Evolutionary conservation across 2,113 vertebrate species (phyloP).

Genomic region (Cichladusa arquata): DNA sequence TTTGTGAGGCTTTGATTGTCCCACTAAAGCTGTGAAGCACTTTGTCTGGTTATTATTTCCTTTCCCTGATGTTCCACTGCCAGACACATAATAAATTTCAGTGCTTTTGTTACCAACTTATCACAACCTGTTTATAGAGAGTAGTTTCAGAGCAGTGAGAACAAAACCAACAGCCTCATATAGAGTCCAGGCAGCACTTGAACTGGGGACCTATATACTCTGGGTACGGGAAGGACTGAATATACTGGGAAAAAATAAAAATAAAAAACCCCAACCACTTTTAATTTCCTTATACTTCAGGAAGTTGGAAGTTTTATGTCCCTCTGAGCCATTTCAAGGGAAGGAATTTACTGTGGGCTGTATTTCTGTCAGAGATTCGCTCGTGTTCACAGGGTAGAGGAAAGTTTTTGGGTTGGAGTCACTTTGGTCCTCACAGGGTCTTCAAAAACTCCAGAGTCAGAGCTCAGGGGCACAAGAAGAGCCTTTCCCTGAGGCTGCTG

Average conservation of each 20-base stretch:
- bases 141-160: constrained; percentile 2
- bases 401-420: neutral
- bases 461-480: neutral
- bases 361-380: neutral
- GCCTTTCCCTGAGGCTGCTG: neutral
- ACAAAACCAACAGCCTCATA: constrained; percentile 29
- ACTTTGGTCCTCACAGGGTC: neutral
- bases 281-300: neutral
- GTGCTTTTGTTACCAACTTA: constrained; percentile 45
- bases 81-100: constrained; percentile 42
- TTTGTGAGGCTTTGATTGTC: constrained; percentile 58
- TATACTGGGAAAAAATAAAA: neutral
- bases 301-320: neutral
- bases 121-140: constrained; percentile 37
- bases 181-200: neutral
- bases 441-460: neutral
- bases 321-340: neutral
- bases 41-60: constrained; percentile 56
- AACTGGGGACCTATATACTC: neutral
- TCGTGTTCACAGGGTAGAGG: neutral
- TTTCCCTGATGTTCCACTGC: constrained; percentile 25
- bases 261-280: neutral
- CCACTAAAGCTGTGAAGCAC: constrained; percentile 46
- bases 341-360: neutral
- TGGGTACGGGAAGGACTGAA: neutral